These are phyloP conservation scores for Athalia circularis DNA, from an alignment of 2,888 invertebrate species.

Conservation along the genomic window DNA sequence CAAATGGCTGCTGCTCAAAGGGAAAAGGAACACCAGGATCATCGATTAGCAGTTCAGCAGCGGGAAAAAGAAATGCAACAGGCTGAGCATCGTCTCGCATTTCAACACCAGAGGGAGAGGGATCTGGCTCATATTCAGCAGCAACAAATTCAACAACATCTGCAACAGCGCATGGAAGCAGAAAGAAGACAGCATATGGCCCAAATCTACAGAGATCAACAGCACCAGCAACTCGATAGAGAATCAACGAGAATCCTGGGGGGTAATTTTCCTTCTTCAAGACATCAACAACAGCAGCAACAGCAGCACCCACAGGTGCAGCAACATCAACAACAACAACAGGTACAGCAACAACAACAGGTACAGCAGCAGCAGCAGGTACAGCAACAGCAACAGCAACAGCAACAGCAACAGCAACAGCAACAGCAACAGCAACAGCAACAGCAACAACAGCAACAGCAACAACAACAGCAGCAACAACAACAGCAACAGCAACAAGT, in stretches of 20 bases:
- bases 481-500: conserved; percentile 73
- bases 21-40: conserved; percentile 66
- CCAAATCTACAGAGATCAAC: conserved; percentile 67
- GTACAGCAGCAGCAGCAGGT: conserved; percentile 75
- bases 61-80: conserved; percentile 68
- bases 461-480: conserved; percentile 73
- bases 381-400: conserved; percentile 72
- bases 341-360: conserved; percentile 64
- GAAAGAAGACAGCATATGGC: conserved; percentile 69
- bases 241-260: conserved; percentile 66
- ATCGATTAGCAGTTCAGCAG: conserved; percentile 65
- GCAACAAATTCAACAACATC: conserved; percentile 52
- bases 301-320: conserved; percentile 71
- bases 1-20: conserved; percentile 63
- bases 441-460: conserved; percentile 74
- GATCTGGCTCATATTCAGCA: conserved; percentile 68
- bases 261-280: conserved; percentile 65
- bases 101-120: conserved; percentile 66
- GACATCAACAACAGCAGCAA: conserved; percentile 64
- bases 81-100: conserved; percentile 62
- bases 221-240: conserved; percentile 64
- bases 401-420: conserved; percentile 72
- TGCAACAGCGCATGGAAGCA: conserved; percentile 65
- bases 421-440: conserved; percentile 67
- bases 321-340: conserved; percentile 63